Percentiles rank a stretch among this genome's conserved stretches.
Evolutionary conservation across 1,140 invertebrate species (phyloP).

Genomic region (Drosophila nikananu): DNA sequence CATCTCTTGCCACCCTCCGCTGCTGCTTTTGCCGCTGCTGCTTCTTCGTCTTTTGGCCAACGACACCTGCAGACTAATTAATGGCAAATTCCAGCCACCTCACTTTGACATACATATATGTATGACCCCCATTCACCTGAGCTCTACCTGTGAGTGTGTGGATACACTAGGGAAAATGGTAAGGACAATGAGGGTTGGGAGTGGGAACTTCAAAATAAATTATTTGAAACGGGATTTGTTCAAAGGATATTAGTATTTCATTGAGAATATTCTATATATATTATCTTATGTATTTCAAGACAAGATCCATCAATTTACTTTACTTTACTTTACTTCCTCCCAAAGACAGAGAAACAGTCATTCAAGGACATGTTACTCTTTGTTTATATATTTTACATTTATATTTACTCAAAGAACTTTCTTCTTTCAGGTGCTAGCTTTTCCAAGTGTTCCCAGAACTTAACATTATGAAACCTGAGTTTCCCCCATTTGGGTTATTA

Average conservation of each 20-base stretch:
- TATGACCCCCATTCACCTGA: constrained; percentile 22
- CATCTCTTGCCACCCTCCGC: constrained; percentile 22
- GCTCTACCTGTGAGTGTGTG: not conserved
- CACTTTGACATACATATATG: constrained; percentile 18
- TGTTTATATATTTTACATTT: not conserved
- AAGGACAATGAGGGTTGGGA: accelerated
- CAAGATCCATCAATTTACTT: no score
- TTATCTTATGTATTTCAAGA: no score
- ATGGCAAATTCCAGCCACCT: constrained; percentile 64
- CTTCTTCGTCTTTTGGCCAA: constrained; percentile 23
- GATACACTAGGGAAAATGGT: constrained; percentile 6
- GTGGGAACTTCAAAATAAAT: no score
- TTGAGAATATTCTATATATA: no score
- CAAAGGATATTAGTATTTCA: not conserved
- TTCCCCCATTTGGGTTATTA: constrained; percentile 8
- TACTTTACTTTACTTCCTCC: no score
- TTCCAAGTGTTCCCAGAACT: not conserved
- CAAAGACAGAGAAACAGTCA: not conserved
- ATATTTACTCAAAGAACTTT: not conserved
- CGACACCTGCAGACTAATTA: constrained; percentile 76
- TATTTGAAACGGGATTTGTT: not conserved
- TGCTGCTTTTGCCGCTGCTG: not conserved
- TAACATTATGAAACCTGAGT: constrained; percentile 31
- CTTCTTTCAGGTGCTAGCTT: not conserved
- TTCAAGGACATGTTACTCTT: not conserved